Percentiles rank a stretch among this genome's conserved stretches.
phyloP scores from a whole-genome alignment of 2,797 vertebrate species.

The Typhlichthys subterraneus region DNA sequence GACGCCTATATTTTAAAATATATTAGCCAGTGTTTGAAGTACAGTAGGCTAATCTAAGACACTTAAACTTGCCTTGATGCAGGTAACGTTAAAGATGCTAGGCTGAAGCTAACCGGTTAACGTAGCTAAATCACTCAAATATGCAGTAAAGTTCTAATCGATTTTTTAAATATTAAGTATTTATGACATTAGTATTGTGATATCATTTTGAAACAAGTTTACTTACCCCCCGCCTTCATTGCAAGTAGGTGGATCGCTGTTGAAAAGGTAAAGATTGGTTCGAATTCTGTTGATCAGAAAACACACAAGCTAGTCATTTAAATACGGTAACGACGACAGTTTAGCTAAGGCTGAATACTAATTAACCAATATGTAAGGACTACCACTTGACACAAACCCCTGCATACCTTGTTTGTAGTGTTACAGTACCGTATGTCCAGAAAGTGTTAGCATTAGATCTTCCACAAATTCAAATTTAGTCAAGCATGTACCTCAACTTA shows the following conservation, averaged over 20 bases:
- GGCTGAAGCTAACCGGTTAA: background rate
- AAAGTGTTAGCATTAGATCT: slow-evolving; percentile 25
- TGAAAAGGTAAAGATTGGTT: slow-evolving; percentile 15
- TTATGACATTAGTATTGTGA: no score
- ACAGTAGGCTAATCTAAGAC: background rate
- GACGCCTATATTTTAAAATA: no score
- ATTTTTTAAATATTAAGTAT: background rate
- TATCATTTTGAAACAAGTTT: background rate
- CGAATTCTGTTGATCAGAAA: background rate
- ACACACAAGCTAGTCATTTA: slow-evolving; percentile 22
- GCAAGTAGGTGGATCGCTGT: slow-evolving; percentile 55
- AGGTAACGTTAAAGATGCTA: background rate
- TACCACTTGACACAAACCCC: no score
- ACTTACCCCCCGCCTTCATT: slow-evolving; percentile 86
- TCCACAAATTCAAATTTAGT: slow-evolving; percentile 60
- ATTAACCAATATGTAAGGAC: no score
- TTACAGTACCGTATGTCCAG: slow-evolving; percentile 25
- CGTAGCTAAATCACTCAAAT: slow-evolving; percentile 1
- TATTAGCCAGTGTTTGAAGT: background rate
- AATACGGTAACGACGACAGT: slow-evolving; percentile 5
- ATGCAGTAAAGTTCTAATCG: background rate
- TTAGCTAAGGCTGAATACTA: no score
- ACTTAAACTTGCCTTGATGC: no score
- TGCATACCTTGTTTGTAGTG: slow-evolving; percentile 3
- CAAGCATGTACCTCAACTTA: slow-evolving; percentile 57